These are phyloP conservation scores for Amphimedon queenslandica DNA, from an alignment of 37 sponge, comb jelly and placozoan genomes.

Conservation along the genomic window DNA sequence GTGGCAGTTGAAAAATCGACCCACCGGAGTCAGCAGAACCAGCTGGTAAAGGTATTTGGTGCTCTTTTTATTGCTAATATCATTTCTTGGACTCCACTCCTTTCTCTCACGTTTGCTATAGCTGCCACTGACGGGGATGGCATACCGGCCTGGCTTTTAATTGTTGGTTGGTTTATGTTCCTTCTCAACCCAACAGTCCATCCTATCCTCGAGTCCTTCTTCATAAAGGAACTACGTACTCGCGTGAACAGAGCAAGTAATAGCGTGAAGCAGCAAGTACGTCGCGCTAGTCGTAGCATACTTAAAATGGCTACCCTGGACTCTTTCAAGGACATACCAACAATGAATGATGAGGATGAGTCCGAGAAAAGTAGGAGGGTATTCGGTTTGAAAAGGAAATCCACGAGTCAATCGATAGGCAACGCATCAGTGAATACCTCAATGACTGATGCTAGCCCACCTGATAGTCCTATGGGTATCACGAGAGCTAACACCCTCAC, in stretches of 20 bases:
- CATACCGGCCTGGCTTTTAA: slow-evolving; percentile 45
- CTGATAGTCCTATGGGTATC: not conserved
- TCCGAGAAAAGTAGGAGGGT: not conserved
- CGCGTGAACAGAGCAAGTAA: slow-evolving; percentile 20
- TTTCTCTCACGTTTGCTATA: slow-evolving; percentile 27
- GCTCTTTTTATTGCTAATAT: slow-evolving; percentile 52
- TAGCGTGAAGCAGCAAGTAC: not conserved
- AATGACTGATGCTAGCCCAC: not conserved
- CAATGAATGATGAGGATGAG: not conserved
- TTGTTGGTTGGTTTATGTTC: slow-evolving; percentile 54
- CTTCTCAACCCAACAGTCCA: slow-evolving; percentile 50
- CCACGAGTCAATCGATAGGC: not conserved
- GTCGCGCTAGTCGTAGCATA: not conserved
- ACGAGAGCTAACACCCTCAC: not conserved
- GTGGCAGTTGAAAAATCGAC: slow-evolving; percentile 15
- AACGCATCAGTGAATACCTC: not conserved
- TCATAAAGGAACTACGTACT: slow-evolving; percentile 61
- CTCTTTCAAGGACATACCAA: not conserved
- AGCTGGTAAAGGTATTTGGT: slow-evolving; percentile 58
- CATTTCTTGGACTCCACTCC: slow-evolving; percentile 51
- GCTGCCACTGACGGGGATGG: not conserved
- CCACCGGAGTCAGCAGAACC: slow-evolving; percentile 54
- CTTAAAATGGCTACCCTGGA: not conserved
- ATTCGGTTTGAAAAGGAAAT: not conserved
- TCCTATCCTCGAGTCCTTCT: slow-evolving; percentile 73